Base-by-base conservation (phyloP, 2,888 invertebrate species). In the Drosophila fungiperda region DNA sequence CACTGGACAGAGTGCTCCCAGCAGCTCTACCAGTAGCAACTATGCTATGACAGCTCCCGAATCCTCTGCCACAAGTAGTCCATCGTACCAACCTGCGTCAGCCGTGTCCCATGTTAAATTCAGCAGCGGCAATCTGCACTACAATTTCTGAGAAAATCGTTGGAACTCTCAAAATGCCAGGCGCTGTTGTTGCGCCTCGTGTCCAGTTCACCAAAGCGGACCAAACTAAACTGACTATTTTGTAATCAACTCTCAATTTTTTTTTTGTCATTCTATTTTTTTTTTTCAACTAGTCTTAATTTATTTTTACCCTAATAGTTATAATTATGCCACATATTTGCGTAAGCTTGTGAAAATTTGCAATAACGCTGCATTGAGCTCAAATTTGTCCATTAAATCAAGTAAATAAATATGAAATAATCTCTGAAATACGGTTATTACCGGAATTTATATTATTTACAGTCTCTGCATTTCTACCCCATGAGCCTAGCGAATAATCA, bases 51-150 rank as follows among this genome's bases (percentile, higher is more conserved):
- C 90, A 15, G 68, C 81, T 11, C 89, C 90, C 8, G 83, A 87
- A 45, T 38, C 81, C 52, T 73, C 89, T 38, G 82, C 84, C 20
- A 23, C 78, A 57, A 68, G 53, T 23, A 20, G 79, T 32, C 78
- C 94, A 40, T 91, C 93, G 62, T 93, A 86, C 76, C 94, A 94
- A 20, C 90, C 94, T 23, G 93, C 94, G 1, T 92, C 93, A 45
- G 91, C 93, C 33, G 94, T 94, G 2, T 93, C 94, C 9, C 94
- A 93, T 62, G 94, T 94, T 1, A 94, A 93, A 79, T 93, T 93
- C 77, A 91, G 90, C 12, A 94, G 94, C 61, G 93, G 93, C 66
- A 91, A 91, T 60, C 77, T 92, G 38, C 85, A 83, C 54, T 93
- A 93, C 55, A 92, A 89, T 53, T 93, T 93, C 73, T 93, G 80